Evolutionary conservation across 2,113 vertebrate genomes (phyloP).

Genomic region (Dipodomys merriami): DNA sequence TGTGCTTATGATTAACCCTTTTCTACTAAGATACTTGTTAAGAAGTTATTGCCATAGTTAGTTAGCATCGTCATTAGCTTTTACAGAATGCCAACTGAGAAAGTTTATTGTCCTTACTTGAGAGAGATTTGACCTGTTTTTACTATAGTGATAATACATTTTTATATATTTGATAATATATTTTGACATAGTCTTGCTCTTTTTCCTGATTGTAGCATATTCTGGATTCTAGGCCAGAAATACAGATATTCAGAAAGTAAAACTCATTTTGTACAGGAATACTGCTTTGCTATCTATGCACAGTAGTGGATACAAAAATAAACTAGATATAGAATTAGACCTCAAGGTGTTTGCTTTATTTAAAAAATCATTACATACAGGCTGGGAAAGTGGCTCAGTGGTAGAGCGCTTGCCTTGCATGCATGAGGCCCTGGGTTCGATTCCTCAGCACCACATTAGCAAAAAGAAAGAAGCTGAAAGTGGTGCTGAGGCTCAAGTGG

Average conservation of each 20-base stretch:
- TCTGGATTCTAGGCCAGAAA: neutral
- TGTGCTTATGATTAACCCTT: slow-evolving; percentile 29
- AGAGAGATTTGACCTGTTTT: neutral
- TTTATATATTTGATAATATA: neutral
- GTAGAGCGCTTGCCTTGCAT: too few relatives aligned
- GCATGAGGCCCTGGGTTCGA: too few relatives aligned
- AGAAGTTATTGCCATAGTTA: neutral
- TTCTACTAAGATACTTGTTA: slow-evolving; percentile 39
- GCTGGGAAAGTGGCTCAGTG: too few relatives aligned
- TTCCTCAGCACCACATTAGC: too few relatives aligned
- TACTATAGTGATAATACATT: neutral
- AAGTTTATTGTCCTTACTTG: neutral
- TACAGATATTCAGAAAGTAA: neutral
- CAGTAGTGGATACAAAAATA: neutral
- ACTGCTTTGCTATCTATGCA: neutral
- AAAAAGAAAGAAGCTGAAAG: too few relatives aligned
- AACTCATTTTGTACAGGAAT: too few relatives aligned
- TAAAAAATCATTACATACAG: neutral
- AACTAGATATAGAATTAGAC: neutral
- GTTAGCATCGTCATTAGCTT: neutral
- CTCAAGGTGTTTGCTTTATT: slow-evolving; percentile 6
- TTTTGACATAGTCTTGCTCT: neutral
- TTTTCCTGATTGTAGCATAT: neutral
- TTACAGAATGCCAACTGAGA: neutral
- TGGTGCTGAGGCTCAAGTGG: too few relatives aligned